A percentile compares a stretch with the other conserved stretches of the same genome.
Evolutionary conservation across 2,797 vertebrate genomes (phyloP).

Genomic region (Etheostoma nigrum): DNA sequence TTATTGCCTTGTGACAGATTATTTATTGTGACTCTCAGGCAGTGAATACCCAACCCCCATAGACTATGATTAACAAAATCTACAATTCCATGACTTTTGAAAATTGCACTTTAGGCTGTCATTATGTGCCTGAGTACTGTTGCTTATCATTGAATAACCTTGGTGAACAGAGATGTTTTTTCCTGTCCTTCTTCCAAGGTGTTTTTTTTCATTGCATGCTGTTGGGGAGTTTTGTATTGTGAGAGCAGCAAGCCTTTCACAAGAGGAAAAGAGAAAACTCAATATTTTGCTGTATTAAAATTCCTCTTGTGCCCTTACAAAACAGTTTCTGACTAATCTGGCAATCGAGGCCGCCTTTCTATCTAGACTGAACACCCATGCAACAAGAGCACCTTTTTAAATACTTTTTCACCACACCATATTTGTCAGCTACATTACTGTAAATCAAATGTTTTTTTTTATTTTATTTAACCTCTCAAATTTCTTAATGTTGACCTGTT

Average conservation of each 20-base stretch:
- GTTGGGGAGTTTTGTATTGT: slow-evolving; percentile 72
- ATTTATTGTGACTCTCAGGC: slow-evolving; percentile 44
- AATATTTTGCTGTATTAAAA: slow-evolving; percentile 74
- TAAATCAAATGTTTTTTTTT: slow-evolving; percentile 33
- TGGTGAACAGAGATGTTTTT: slow-evolving; percentile 79
- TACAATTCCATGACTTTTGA: slow-evolving; percentile 73
- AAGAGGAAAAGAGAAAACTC: slow-evolving; percentile 75
- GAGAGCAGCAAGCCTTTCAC: slow-evolving; percentile 69
- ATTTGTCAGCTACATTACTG: slow-evolving; percentile 37
- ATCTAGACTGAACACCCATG: slow-evolving; percentile 42
- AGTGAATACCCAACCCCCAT: slow-evolving; percentile 52
- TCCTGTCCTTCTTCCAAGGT: slow-evolving; percentile 80
- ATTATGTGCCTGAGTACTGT: slow-evolving; percentile 77
- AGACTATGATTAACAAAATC: slow-evolving; percentile 69
- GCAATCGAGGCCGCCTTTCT: slow-evolving; percentile 61
- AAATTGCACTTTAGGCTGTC: slow-evolving; percentile 71
- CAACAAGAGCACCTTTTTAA: slow-evolving; percentile 40
- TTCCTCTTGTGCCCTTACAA: slow-evolving; percentile 70
- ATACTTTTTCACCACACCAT: slow-evolving; percentile 20
- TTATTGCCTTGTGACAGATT: slow-evolving; percentile 41
- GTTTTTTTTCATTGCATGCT: slow-evolving; percentile 71
- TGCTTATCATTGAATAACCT: slow-evolving; percentile 86
- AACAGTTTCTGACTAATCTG: slow-evolving; percentile 64
- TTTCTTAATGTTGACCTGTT: slow-evolving; percentile 28
- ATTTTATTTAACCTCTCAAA: slow-evolving; percentile 8